Percentiles rank a stretch among this genome's conserved stretches.
These are phyloP conservation scores for Enteromius afrohamiltoni DNA, from an alignment of 2,797 vertebrate genomes.

Conservation along the genomic window DNA sequence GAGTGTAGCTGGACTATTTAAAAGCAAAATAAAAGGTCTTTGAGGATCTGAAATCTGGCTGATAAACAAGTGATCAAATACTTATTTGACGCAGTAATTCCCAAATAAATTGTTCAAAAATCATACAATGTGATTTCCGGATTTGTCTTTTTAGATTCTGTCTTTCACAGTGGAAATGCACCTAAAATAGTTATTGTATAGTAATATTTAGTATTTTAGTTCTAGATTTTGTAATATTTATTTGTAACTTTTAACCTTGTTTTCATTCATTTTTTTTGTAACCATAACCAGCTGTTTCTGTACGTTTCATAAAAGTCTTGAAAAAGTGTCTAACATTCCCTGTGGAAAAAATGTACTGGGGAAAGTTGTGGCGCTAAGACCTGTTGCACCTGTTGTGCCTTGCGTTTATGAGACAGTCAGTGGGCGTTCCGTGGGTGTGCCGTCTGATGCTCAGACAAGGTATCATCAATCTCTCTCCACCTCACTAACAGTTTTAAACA, in stretches of 20 bases:
- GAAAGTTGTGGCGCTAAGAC: background rate
- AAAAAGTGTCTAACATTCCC: background rate
- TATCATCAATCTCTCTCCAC: conserved; percentile 33
- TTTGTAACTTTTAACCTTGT: background rate
- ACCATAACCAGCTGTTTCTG: background rate
- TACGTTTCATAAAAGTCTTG: background rate
- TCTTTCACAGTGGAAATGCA: too few species aligned
- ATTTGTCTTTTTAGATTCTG: too few species aligned
- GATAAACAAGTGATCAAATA: too few species aligned
- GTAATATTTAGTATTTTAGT: background rate
- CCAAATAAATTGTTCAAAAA: too few species aligned
- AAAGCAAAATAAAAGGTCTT: too few species aligned
- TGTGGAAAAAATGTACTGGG: background rate
- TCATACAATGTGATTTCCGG: too few species aligned
- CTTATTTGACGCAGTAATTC: too few species aligned
- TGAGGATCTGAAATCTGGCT: too few species aligned
- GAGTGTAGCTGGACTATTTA: too few species aligned
- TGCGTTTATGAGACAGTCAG: background rate
- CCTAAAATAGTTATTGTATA: background rate
- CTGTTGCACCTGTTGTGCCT: background rate
- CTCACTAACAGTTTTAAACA: conserved; percentile 37
- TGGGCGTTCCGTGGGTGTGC: background rate
- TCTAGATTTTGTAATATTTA: background rate
- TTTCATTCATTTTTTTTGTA: background rate
- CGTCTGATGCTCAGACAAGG: conserved; percentile 2